Conservation (phyloP, 2,113 vertebrate genomes). For the mouse (Mus musculus) region GRCm39 chr3:62622001-62622500, state of each 20-base stretch:
- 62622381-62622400: not conserved
- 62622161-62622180: constrained; percentile 25
- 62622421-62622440: not conserved
- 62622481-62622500: not conserved
- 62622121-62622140: constrained; percentile 52
- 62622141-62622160: not conserved
- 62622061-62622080: constrained; percentile 3
- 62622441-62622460: constrained; percentile 9
- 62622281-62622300: constrained; percentile 45
- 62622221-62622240: constrained; percentile 30
- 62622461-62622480: not conserved
- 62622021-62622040: constrained; percentile 43
- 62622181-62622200: constrained; percentile 25
- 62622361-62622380: not conserved
- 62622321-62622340: constrained; percentile 11
- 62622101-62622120: not conserved
- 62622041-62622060: constrained; percentile 49
- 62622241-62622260: constrained; percentile 50
- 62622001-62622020: constrained; percentile 49
- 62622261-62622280: constrained; percentile 53
- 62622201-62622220: constrained; percentile 42
- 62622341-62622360: constrained; percentile 14
- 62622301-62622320: constrained; percentile 4
- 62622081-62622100: constrained; percentile 15
- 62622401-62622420: not conserved